A percentile compares a stretch with the other conserved stretches of the same genome.
These are phyloP conservation scores for Saccopteryx leptura DNA, from an alignment of 2,113 vertebrate genomes.

Conservation along the genomic window DNA sequence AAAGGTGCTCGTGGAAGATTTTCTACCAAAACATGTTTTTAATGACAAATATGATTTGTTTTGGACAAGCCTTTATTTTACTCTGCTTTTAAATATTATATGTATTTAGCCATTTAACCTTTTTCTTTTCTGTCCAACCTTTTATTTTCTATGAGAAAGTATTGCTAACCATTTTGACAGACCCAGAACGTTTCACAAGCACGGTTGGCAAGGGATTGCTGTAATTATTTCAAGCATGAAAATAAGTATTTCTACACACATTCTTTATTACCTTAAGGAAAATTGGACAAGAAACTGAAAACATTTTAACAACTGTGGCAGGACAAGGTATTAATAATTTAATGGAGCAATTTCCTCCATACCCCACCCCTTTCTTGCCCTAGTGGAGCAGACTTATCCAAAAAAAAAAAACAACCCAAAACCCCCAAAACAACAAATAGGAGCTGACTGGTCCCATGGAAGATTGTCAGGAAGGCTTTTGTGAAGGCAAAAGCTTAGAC, in stretches of 20 bases:
- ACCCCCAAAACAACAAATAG: not conserved
- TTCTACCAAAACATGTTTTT: not conserved
- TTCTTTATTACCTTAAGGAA: conserved; percentile 59
- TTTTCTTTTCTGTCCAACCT: not conserved
- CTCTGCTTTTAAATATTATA: conserved; percentile 31
- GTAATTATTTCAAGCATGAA: conserved; percentile 61
- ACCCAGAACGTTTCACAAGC: conserved; percentile 31
- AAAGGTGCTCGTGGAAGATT: not conserved
- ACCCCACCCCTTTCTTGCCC: not conserved
- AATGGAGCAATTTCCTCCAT: not conserved
- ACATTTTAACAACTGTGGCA: conserved; percentile 21
- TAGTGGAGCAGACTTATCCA: not conserved
- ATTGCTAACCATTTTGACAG: conserved; percentile 46
- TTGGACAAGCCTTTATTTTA: conserved; percentile 36
- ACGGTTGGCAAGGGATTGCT: conserved; percentile 30
- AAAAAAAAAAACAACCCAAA: not conserved
- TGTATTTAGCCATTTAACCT: not conserved
- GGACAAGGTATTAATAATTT: conserved; percentile 16
- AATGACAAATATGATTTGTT: not conserved
- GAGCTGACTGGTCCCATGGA: not conserved
- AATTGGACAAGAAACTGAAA: conserved; percentile 40
- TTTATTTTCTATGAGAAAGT: conserved; percentile 60
- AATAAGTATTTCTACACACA: conserved; percentile 28
- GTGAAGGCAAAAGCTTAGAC: not conserved
- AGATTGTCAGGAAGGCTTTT: not conserved